These are phyloP conservation scores for Acanthornis magna DNA, from an alignment of 2,797 vertebrate genomes.

Conservation along the genomic window DNA sequence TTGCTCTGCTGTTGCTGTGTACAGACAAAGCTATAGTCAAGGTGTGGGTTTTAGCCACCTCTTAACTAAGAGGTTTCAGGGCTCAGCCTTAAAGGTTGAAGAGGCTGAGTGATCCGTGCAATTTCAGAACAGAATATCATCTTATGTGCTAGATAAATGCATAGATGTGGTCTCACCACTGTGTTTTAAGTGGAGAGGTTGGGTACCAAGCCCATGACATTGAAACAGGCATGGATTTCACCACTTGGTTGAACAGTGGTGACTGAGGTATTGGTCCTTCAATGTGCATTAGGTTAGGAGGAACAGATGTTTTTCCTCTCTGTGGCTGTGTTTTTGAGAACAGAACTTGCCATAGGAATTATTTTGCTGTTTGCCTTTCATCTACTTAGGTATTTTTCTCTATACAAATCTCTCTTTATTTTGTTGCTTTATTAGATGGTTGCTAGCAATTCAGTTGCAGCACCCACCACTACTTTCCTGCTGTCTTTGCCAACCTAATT, in stretches of 20 bases:
- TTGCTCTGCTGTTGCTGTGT: background rate
- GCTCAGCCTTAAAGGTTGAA: background rate
- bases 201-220: fast-evolving
- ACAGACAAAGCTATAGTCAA: background rate
- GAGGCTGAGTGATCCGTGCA: background rate
- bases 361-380: background rate
- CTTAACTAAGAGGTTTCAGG: background rate
- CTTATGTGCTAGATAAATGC: background rate
- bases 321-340: background rate
- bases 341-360: background rate
- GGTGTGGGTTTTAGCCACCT: background rate
- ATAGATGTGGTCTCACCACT: background rate
- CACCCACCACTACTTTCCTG: background rate
- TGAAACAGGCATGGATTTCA: background rate
- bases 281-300: background rate
- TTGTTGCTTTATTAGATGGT: background rate
- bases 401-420: background rate
- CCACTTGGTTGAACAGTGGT: background rate
- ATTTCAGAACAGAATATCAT: background rate
- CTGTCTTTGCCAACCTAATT: constrained; percentile 1
- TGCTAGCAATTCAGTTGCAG: background rate
- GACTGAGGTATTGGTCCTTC: background rate
- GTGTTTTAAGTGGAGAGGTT: background rate
- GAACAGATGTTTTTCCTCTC: background rate
- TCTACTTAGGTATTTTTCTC: background rate